Evolutionary conservation across 2,797 vertebrate species (phyloP), one percentile per base, ranked within the genome.

Genomic region (Euthynnus affinis): DNA sequence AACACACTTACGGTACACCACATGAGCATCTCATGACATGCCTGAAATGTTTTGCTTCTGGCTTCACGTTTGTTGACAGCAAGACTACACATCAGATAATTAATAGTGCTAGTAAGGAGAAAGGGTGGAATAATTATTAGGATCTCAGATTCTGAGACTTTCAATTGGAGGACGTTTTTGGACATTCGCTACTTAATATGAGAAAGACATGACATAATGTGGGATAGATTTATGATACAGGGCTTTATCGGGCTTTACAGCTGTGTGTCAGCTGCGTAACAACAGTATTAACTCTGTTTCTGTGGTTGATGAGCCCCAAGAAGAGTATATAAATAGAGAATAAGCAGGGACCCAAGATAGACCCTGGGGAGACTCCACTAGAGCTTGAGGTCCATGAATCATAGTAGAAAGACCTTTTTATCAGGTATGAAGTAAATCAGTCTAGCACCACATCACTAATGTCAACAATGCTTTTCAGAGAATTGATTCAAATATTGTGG

Each of bases 301-400:
- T 32, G 51, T 29, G 13, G 8, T 10, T 42, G 8, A 14, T 49
- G 56, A 32, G 48, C 29, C 12, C 37, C 14, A 49, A 48, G 17
- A 32, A 78, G 15, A 57, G 15, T 20, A n/a, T 66, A 22, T 58
- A 48, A 14, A 66, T 52, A 48, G 8, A 66, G 14, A 84, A 52
- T 17, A 42, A 52, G 37, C 18, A 74, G 15, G 64, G 49, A 48
- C 60, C 78, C 20, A 23, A 17, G 42, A 25, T 40, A 57, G 49
- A 70, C 22, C 62, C 64, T 17, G 65, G 69, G 59, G 32, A 40
- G 1, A 70, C 37, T 20, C 63, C 48, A 44, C 22, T 48, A 62
- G 9, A 44, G 10, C 44, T 1, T 6, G 17, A 17, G 18, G 9
- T 12, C 18, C 2, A 29, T 37, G 9, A 57, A 25, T 23, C 23